Conservation (phyloP, 2,797 vertebrate genomes). For the Pseudocheirus occidentalis region DNA sequence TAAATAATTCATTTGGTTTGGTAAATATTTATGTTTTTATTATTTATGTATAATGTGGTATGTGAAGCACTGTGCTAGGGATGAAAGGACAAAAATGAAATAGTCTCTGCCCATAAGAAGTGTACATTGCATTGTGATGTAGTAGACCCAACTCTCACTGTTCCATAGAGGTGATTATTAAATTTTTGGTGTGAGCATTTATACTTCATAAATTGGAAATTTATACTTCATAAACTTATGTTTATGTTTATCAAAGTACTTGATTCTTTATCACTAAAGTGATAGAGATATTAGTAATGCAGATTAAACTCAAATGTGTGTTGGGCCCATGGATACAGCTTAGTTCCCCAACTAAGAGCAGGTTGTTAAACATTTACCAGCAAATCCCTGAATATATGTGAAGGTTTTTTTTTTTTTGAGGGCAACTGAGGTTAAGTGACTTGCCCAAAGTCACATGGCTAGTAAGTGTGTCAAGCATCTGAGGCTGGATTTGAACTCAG, state of each 20-base stretch:
- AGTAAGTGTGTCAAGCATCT: too few relatives aligned
- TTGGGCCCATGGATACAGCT: background rate
- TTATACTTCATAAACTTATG: background rate
- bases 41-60: too few relatives aligned
- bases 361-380: background rate
- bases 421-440: too few relatives aligned
- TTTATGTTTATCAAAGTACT: background rate
- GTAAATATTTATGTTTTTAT: background rate
- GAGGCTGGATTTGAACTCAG: too few relatives aligned
- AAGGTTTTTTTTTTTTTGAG: background rate
- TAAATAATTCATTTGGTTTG: background rate
- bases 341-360: background rate
- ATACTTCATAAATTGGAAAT: background rate
- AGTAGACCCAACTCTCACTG: background rate
- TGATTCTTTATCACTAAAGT: background rate
- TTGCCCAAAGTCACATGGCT: too few relatives aligned
- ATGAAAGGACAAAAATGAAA: background rate
- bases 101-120: background rate
- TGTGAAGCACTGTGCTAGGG: background rate
- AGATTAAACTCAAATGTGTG: background rate
- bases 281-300: background rate
- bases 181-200: background rate
- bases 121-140: background rate
- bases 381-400: background rate
- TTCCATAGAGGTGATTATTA: background rate